A percentile compares a stretch with the other conserved stretches of the same genome.
Conservation (phyloP, 2,888 invertebrate species). For the Drosophila gaucha region DNA sequence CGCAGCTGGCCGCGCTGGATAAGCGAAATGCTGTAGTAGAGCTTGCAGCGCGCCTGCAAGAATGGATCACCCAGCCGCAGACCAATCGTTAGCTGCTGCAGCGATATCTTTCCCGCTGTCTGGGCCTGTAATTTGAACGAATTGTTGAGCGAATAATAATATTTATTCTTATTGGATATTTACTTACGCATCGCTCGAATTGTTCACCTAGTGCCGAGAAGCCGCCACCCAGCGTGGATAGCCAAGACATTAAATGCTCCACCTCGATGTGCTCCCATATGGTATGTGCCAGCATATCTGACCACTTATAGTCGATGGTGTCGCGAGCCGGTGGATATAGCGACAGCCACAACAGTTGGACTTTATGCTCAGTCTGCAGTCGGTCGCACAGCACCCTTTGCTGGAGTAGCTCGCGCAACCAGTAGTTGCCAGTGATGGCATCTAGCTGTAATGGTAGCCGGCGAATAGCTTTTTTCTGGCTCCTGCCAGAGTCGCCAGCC, state of each 20-base stretch:
- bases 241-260: conserved; percentile 95
- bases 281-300: conserved; percentile 85
- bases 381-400: conserved; percentile 58
- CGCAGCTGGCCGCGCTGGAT: conserved; percentile 92
- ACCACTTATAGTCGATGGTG: conserved; percentile 90
- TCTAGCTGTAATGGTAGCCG: conserved; percentile 63
- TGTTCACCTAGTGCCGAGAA: conserved; percentile 98
- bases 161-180: not conserved
- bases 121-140: conserved; percentile 88
- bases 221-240: conserved; percentile 98
- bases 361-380: conserved; percentile 48
- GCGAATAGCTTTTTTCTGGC: conserved; percentile 26
- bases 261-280: conserved; percentile 89
- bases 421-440: conserved; percentile 74
- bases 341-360: conserved; percentile 83
- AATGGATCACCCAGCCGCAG: conserved; percentile 92
- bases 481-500: conserved; percentile 10
- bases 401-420: conserved; percentile 72
- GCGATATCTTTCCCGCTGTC: conserved; percentile 94
- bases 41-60: conserved; percentile 91
- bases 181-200: conserved; percentile 89
- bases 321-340: conserved; percentile 87
- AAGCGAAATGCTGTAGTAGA: conserved; percentile 94
- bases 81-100: conserved; percentile 93
- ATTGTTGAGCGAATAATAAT: not conserved